Conservation (phyloP, 2,888 invertebrate species). For the Tigriopus californicus region DNA sequence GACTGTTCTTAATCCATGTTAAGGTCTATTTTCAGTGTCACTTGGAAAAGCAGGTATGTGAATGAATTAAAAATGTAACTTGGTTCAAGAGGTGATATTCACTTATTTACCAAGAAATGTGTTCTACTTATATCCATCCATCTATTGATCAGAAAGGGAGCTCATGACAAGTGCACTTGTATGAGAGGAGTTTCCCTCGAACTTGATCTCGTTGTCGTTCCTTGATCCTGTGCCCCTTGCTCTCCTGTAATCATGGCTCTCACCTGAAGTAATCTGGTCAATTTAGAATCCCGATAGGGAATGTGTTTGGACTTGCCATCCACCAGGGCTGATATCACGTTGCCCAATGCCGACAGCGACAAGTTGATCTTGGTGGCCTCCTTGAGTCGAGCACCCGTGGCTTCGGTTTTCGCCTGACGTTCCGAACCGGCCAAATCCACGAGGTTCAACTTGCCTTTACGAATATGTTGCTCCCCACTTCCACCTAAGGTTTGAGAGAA, state of each 20-base stretch:
- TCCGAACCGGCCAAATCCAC: slow-evolving; percentile 80
- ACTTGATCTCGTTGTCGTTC: no score
- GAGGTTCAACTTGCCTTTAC: slow-evolving; percentile 56
- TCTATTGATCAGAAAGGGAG: no score
- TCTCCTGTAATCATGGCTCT: slow-evolving; percentile 13
- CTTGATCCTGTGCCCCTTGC: neutral
- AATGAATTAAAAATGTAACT: no score
- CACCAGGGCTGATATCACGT: slow-evolving; percentile 69
- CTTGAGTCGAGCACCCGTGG: slow-evolving; percentile 60
- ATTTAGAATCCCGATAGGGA: slow-evolving; percentile 65
- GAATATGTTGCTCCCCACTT: slow-evolving; percentile 35
- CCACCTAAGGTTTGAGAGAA: slow-evolving; percentile 21
- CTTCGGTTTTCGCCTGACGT: slow-evolving; percentile 62
- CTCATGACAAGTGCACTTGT: no score
- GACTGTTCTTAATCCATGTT: no score
- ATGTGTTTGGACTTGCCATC: slow-evolving; percentile 61
- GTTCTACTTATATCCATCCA: no score
- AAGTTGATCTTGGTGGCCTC: slow-evolving; percentile 79
- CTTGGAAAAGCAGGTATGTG: no score
- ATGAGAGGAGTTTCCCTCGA: no score
- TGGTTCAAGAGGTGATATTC: no score
- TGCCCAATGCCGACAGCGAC: slow-evolving; percentile 65
- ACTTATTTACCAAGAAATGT: no score
- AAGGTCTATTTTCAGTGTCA: no score
- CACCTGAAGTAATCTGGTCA: slow-evolving; percentile 54